Percentiles rank a stretch among this genome's conserved stretches.
These are phyloP conservation scores for Thalassaphorura encarpata DNA, from an alignment of 1,140 invertebrate species.

Conservation along the genomic window DNA sequence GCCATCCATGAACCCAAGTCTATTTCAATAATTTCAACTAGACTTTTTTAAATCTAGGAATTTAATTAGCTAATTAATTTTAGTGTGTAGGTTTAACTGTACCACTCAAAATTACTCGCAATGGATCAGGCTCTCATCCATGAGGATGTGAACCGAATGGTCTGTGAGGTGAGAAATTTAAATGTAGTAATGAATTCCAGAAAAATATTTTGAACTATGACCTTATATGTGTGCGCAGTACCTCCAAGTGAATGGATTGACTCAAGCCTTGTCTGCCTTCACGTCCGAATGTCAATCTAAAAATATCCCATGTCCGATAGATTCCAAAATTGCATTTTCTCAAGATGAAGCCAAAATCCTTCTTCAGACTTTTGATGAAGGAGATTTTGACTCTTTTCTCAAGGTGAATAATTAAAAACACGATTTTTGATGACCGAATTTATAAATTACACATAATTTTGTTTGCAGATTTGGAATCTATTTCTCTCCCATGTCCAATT, in stretches of 20 bases:
- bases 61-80: too few relatives aligned
- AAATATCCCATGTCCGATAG: constrained; percentile 16
- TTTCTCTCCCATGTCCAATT: constrained; percentile 28
- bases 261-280: constrained; percentile 20
- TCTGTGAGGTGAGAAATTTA: constrained; percentile 7
- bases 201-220: neutral
- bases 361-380: constrained; percentile 27
- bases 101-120: too few relatives aligned
- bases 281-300: constrained; percentile 19
- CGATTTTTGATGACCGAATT: neutral
- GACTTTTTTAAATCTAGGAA: too few relatives aligned
- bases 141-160: constrained; percentile 6
- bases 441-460: neutral
- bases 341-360: constrained; percentile 22
- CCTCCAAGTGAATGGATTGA: constrained; percentile 28
- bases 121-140: neutral
- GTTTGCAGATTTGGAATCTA: constrained; percentile 21
- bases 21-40: too few relatives aligned
- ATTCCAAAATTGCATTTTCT: constrained; percentile 17
- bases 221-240: constrained; percentile 9
- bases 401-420: constrained; percentile 9
- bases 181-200: neutral
- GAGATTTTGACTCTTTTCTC: constrained; percentile 19
- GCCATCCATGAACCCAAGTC: too few relatives aligned
- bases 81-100: too few relatives aligned